Conservation (phyloP, 2,113 vertebrate genomes). For the Entelurus aequoreus region DNA sequence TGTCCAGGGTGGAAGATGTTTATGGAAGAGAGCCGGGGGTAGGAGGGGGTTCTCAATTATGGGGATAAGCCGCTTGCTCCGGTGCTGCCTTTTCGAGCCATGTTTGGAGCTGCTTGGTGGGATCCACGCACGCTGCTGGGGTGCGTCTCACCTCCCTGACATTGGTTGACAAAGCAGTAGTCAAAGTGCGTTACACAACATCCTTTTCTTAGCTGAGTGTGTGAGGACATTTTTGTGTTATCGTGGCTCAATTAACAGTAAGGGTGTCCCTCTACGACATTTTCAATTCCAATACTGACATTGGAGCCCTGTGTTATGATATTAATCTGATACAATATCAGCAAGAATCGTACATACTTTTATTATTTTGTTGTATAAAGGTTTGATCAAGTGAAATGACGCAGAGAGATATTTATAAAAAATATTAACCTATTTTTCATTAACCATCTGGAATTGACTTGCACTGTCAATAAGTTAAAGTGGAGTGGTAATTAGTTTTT, state of each 20-base stretch:
- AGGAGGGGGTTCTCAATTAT: slow-evolving; percentile 56
- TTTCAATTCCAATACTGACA: no score
- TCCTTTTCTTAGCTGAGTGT: slow-evolving; percentile 41
- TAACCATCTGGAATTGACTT: no score
- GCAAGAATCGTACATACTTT: no score
- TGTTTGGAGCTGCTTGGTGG: slow-evolving; percentile 74
- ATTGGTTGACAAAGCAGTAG: slow-evolving; percentile 73
- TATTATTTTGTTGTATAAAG: no score
- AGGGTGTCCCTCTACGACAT: slow-evolving; percentile 10
- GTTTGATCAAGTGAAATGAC: no score
- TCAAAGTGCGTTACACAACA: slow-evolving; percentile 61
- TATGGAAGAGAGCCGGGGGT: slow-evolving; percentile 59
- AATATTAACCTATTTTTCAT: no score
- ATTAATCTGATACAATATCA: no score
- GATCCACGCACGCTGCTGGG: slow-evolving; percentile 44
- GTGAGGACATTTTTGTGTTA: slow-evolving; percentile 51
- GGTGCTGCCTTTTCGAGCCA: slow-evolving; percentile 59
- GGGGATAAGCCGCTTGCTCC: slow-evolving; percentile 52
- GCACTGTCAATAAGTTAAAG: no score
- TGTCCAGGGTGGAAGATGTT: slow-evolving; percentile 66
- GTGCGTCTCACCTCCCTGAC: slow-evolving; percentile 58
- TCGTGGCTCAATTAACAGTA: slow-evolving; percentile 19
- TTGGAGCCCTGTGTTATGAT: no score
- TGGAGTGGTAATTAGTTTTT: no score
- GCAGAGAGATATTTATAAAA: no score